Conservation (phyloP, 2,888 invertebrate genomes). For the Abscondita cerata region DNA sequence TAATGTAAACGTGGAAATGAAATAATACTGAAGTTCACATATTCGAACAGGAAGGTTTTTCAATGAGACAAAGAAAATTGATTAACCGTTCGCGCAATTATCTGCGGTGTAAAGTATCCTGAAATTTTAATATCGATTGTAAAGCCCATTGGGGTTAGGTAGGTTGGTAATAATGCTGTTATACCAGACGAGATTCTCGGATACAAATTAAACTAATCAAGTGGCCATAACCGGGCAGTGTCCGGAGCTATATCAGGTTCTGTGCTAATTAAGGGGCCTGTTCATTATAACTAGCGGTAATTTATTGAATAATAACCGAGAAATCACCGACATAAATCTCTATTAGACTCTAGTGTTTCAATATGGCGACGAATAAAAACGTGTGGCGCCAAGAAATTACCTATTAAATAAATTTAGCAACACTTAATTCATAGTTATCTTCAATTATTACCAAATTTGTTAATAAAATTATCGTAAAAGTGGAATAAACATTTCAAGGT, state of each 20-base stretch:
- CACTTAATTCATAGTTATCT: constrained; percentile 27
- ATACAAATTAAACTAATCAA: constrained; percentile 58
- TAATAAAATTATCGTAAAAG: constrained; percentile 1
- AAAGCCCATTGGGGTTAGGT: constrained; percentile 26
- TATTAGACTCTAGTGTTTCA: constrained; percentile 55
- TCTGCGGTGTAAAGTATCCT: background rate
- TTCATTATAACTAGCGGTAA: constrained; percentile 56
- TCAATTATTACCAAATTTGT: constrained; percentile 5
- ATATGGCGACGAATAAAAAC: constrained; percentile 53
- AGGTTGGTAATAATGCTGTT: constrained; percentile 30
- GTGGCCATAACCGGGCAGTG: constrained; percentile 55
- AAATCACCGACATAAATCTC: constrained; percentile 59
- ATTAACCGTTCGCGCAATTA: too few relatives aligned
- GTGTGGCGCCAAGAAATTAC: constrained; percentile 52
- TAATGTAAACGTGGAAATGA: too few relatives aligned
- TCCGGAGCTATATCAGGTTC: constrained; percentile 55
- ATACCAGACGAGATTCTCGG: constrained; percentile 47
- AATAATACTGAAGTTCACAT: too few relatives aligned
- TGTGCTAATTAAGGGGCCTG: constrained; percentile 56
- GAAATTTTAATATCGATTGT: constrained; percentile 21
- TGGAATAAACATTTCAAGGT: background rate
- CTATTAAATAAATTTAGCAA: constrained; percentile 50
- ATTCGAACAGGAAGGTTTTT: too few relatives aligned
- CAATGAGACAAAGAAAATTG: too few relatives aligned
- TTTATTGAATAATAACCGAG: constrained; percentile 59